Evolutionary conservation across 2,113 vertebrate genomes (phyloP).

Genomic region (Galbula dea): DNA sequence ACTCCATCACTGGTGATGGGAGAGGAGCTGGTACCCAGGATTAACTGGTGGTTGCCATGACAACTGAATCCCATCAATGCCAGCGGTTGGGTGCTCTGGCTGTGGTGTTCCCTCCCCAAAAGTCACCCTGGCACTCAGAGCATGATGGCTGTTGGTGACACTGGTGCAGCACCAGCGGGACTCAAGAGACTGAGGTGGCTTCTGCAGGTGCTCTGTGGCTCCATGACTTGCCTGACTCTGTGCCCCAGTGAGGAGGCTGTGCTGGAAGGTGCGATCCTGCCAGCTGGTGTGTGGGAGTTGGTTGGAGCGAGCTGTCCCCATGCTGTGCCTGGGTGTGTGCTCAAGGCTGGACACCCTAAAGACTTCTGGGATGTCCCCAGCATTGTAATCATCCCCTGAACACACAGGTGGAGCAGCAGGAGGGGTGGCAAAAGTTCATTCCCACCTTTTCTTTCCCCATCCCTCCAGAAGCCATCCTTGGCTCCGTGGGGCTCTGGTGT

Average conservation of each 20-base stretch:
- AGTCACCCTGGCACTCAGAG: background rate
- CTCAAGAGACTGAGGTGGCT: background rate
- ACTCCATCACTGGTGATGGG: background rate
- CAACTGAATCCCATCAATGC: conserved; percentile 4
- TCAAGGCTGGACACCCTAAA: background rate
- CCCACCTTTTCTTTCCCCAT: background rate
- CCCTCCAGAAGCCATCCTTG: background rate
- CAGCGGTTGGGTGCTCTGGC: background rate
- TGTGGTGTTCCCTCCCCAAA: background rate
- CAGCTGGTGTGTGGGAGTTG: background rate
- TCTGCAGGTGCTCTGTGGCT: background rate
- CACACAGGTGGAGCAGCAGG: background rate
- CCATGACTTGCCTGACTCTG: rapidly evolving
- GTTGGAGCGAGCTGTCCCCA: background rate
- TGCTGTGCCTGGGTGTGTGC: background rate
- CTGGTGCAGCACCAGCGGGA: rapidly evolving
- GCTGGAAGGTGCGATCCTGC: background rate
- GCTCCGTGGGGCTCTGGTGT: background rate
- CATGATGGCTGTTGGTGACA: background rate
- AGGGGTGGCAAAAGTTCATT: background rate
- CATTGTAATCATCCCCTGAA: rapidly evolving
- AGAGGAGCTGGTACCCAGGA: conserved; percentile 22
- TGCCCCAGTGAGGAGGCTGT: background rate
- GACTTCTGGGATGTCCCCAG: background rate
- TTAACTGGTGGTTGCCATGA: conserved; percentile 58